Base-by-base conservation (phyloP, 2,888 invertebrate species). In the Acheta domesticus region DNA sequence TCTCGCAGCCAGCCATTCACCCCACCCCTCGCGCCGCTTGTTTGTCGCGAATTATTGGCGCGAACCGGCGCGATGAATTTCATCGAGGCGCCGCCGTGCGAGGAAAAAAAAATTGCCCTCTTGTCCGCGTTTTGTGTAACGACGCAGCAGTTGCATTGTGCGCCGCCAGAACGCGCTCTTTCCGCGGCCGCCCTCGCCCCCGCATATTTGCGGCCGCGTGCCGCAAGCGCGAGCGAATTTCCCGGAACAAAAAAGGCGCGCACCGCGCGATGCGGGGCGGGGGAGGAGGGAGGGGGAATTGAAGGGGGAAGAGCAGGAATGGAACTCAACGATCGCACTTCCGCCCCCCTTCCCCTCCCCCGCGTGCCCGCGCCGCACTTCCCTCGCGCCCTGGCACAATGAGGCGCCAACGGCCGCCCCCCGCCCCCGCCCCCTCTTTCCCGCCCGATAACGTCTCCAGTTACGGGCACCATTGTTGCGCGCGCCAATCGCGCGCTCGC, bases 21-120 rank as follows among this genome's bases (percentile, higher is more conserved):
- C 36, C 0, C 36, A 5, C 8, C 36, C 36, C 36, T 36, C 36
- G 36, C 4, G 36, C 14, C 62, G 62, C 62, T 62, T 62, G 62
- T 62, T 62, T 62, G 62, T 62, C 62, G 62, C 62, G 62, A 62
- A 62, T 62, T 62, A 62, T 62, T n/a, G 62, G 62, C 16, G 16
- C 62, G 16, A 62, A 62, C 62, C 62, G 62, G 62, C 62, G 36
- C 62, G 62, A 62, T 62, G 62, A 62, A 62, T 62, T 14, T 62
- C 62, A 62, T 62, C 62, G n/a, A 14, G 16, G 16, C 14, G 62
- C 62, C 62, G 62, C 62, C 62, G 8, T 8, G 5, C 8, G 5
- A 5, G 36, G 8, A 5, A n/a, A 62, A 62, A n/a, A 62, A 62
- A 62, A 62, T 14, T 62, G 62, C 62, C 14, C 62, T 62, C n/a